These are phyloP conservation scores for Macrobrachium rosenbergii DNA, from an alignment of 1,140 invertebrate genomes.

Conservation along the genomic window DNA sequence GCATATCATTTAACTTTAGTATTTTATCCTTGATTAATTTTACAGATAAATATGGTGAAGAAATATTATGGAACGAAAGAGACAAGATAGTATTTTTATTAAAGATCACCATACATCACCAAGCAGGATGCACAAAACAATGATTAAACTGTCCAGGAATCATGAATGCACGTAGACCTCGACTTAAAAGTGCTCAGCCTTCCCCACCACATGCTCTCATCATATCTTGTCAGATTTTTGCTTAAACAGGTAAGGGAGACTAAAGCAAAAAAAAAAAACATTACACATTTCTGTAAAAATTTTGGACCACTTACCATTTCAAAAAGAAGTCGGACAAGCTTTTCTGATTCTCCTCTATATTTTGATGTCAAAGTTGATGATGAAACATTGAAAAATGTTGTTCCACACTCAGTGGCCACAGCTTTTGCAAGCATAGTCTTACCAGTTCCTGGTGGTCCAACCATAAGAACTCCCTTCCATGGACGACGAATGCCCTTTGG, in stretches of 20 bases:
- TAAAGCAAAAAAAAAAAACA: constrained; percentile 49
- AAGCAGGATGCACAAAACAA: too few species aligned
- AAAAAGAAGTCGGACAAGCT: constrained; percentile 96
- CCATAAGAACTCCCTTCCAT: constrained; percentile 97
- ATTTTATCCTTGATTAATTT: too few species aligned
- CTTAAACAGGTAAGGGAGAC: constrained; percentile 53
- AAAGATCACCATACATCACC: too few species aligned
- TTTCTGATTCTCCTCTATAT: constrained; percentile 98
- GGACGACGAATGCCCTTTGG: constrained; percentile 87
- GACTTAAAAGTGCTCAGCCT: too few species aligned
- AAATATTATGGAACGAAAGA: too few species aligned
- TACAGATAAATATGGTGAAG: too few species aligned
- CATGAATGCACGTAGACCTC: too few species aligned
- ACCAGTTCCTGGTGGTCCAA: constrained; percentile 97
- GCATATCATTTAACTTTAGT: too few species aligned
- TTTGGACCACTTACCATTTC: constrained; percentile 86
- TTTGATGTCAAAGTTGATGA: constrained; percentile 98
- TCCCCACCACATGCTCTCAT: too few species aligned
- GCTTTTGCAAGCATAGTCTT: constrained; percentile 99
- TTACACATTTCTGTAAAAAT: not conserved
- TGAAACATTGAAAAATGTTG: constrained; percentile 99
- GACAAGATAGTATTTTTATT: too few species aligned
- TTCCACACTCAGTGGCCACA: constrained; percentile 98
- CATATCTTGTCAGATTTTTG: constrained; percentile 43
- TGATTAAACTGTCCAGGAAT: too few species aligned